Evolutionary conservation across 2,113 vertebrate genomes (phyloP).

Genomic region (Zootoca vivipara): DNA sequence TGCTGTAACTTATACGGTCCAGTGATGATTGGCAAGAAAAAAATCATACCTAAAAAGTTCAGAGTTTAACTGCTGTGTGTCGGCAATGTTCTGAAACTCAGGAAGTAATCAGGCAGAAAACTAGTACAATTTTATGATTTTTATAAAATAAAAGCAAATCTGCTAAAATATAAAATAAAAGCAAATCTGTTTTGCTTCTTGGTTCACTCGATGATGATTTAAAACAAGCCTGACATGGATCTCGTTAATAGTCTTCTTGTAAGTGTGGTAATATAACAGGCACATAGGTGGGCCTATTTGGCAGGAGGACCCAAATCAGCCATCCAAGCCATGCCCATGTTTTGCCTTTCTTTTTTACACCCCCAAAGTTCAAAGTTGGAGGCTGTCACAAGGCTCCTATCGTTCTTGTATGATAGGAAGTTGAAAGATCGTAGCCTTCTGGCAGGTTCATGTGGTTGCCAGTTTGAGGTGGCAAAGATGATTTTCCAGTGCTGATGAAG

Average conservation of each 20-base stretch:
- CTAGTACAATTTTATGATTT: constrained; percentile 67
- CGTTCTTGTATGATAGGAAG: background rate
- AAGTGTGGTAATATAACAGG: background rate
- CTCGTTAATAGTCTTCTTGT: constrained; percentile 23
- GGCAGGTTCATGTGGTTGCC: background rate
- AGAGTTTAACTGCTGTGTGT: constrained; percentile 66
- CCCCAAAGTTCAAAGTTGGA: background rate
- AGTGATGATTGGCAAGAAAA: constrained; percentile 29
- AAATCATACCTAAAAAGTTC: constrained; percentile 59
- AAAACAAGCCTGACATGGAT: constrained; percentile 52
- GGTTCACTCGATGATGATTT: constrained; percentile 68
- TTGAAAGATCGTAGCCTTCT: background rate
- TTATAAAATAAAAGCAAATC: constrained; percentile 53
- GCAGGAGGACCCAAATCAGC: background rate
- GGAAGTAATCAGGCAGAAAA: constrained; percentile 71
- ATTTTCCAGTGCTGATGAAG: background rate
- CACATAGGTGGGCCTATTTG: background rate
- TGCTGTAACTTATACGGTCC: constrained; percentile 7
- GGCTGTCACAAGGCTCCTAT: background rate
- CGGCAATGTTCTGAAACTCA: constrained; percentile 69
- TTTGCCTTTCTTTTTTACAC: background rate
- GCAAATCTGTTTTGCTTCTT: constrained; percentile 41
- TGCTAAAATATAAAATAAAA: constrained; percentile 53
- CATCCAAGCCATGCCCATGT: background rate
- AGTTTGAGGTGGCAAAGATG: background rate